These are phyloP conservation scores for Trichomycterus rosablanca DNA, from an alignment of 2,113 vertebrate species.

Conservation along the genomic window DNA sequence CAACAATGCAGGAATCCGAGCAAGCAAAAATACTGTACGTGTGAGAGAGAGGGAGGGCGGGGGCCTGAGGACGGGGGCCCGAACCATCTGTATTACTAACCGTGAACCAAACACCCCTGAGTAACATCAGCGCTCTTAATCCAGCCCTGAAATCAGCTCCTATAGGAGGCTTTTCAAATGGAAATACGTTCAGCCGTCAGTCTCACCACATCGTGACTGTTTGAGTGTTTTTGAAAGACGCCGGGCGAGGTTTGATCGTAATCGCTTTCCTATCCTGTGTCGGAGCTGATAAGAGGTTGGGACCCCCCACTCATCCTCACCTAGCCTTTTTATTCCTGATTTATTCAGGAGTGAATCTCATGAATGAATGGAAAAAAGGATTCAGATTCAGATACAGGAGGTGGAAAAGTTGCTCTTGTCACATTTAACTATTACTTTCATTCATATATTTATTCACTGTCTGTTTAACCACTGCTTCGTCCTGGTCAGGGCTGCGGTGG, in stretches of 20 bases:
- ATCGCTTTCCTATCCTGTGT: conserved; percentile 71
- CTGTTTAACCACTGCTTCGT: too few species aligned
- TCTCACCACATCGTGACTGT: conserved; percentile 27
- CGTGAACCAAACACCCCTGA: too few species aligned
- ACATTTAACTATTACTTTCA: too few species aligned
- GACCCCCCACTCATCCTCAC: conserved; percentile 48
- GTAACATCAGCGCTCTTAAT: conserved; percentile 55
- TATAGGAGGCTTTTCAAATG: conserved; percentile 65
- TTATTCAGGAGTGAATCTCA: not conserved
- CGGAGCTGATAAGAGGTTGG: conserved; percentile 63
- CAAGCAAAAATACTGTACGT: conserved; percentile 14
- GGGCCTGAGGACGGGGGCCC: conserved; percentile 2
- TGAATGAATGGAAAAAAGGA: too few species aligned
- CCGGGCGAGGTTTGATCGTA: conserved; percentile 74
- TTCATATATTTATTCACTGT: too few species aligned
- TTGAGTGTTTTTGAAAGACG: conserved; percentile 31
- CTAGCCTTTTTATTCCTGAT: conserved; percentile 16
- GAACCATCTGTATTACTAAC: too few species aligned
- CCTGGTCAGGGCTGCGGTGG: too few species aligned
- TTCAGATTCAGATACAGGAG: too few species aligned
- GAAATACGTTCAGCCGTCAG: conserved; percentile 69
- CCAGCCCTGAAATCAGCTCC: conserved; percentile 55
- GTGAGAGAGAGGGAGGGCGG: conserved; percentile 24
- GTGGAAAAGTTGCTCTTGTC: too few species aligned
- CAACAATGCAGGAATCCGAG: conserved; percentile 14